A percentile compares a stretch with the other conserved stretches of the same genome.
Evolutionary conservation across 2,888 invertebrate genomes (phyloP).

Genomic region (Tipula vernalis): DNA sequence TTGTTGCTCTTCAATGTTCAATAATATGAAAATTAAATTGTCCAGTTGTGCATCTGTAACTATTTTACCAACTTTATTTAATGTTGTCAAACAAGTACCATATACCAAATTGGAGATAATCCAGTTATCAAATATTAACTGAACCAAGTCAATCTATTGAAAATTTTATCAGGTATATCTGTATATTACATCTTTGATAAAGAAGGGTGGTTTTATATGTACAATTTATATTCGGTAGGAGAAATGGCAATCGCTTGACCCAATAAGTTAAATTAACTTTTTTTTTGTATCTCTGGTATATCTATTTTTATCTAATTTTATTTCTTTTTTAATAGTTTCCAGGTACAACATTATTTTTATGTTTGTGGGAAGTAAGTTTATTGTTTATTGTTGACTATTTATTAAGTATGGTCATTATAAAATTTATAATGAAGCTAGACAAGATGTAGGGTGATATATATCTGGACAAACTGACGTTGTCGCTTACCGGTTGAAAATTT

Average conservation of each 20-base stretch:
- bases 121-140: neutral
- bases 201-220: neutral
- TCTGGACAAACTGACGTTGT: neutral
- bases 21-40: neutral
- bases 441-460: neutral
- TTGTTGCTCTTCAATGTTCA: neutral
- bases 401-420: neutral
- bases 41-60: neutral
- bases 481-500: no score
- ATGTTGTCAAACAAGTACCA: neutral
- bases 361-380: neutral
- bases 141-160: neutral
- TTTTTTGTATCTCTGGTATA: neutral
- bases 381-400: neutral
- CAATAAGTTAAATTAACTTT: neutral
- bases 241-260: neutral
- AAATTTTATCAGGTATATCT: neutral
- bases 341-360: neutral
- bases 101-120: neutral
- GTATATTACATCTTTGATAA: neutral
- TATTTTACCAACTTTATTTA: neutral
- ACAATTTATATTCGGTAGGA: neutral
- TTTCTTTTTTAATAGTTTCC: neutral
- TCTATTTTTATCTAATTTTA: neutral
- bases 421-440: neutral